Conservation (phyloP, 2,113 vertebrate genomes). For the Axis porcinus region DNA sequence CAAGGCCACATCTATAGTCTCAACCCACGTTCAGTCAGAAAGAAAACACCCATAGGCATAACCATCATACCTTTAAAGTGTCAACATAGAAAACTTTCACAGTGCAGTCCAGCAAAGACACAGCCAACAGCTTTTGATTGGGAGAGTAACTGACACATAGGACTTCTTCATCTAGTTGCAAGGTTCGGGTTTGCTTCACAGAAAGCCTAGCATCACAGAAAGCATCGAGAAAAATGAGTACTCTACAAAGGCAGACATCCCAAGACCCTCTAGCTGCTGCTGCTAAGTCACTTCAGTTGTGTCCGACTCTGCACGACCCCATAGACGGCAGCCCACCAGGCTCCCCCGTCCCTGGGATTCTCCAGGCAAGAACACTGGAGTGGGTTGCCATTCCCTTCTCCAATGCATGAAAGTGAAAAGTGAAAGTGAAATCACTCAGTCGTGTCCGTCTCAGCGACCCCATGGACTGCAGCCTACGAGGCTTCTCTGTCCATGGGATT, state of each 20-base stretch:
- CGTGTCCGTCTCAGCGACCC: too few species aligned
- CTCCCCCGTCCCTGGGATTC: too few species aligned
- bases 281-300: too few species aligned
- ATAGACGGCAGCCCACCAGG: too few species aligned
- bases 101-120: constrained; percentile 93
- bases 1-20: background rate
- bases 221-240: background rate
- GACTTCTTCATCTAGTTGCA: constrained; percentile 95
- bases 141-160: constrained; percentile 93
- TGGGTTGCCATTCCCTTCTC: too few species aligned
- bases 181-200: constrained; percentile 87
- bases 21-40: background rate
- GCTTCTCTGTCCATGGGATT: too few species aligned
- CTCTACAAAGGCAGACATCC: background rate
- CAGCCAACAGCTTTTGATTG: constrained; percentile 89
- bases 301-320: too few species aligned
- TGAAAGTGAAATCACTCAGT: too few species aligned
- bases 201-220: constrained; percentile 82
- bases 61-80: constrained; percentile 89
- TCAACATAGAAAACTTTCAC: constrained; percentile 96
- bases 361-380: too few species aligned
- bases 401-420: too few species aligned
- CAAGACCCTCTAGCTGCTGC: background rate
- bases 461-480: too few species aligned
- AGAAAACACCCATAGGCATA: background rate